Conservation (phyloP, 1,140 invertebrate genomes). For the Saccostrea cuccullata region DNA sequence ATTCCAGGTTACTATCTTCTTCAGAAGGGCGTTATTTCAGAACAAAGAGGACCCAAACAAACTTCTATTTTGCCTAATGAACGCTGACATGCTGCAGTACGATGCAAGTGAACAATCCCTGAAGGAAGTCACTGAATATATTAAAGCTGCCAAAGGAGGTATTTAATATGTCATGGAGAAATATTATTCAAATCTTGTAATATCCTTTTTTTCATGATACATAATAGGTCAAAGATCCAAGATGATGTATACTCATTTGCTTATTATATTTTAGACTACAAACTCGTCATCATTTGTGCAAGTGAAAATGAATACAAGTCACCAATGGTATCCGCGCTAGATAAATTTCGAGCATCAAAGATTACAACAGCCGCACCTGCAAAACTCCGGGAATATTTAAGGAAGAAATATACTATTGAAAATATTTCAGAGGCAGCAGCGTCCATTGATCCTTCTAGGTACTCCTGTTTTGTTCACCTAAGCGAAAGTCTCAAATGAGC, state of each 20-base stretch:
- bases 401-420: neutral
- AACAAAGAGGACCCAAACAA: neutral
- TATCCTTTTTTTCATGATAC: no score
- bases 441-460: neutral
- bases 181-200: no score
- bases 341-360: constrained; percentile 40
- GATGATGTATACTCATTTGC: neutral
- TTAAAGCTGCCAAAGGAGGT: constrained; percentile 34
- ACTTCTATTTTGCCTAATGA: constrained; percentile 38
- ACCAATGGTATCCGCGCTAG: constrained; percentile 29
- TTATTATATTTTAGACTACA: neutral
- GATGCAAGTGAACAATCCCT: constrained; percentile 39
- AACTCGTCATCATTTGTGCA: constrained; percentile 41
- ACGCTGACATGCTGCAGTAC: constrained; percentile 40
- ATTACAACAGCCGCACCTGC: neutral
- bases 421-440: neutral
- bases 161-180: no score
- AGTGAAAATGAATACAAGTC: constrained; percentile 46
- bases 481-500: no score
- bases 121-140: constrained; percentile 22
- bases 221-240: no score
- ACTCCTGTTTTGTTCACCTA: no score
- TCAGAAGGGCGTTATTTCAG: constrained; percentile 37
- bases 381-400: neutral
- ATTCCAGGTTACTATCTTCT: constrained; percentile 47